Evolutionary conservation across 2,888 invertebrate genomes (phyloP).

Genomic region (Chironomus tentans): DNA sequence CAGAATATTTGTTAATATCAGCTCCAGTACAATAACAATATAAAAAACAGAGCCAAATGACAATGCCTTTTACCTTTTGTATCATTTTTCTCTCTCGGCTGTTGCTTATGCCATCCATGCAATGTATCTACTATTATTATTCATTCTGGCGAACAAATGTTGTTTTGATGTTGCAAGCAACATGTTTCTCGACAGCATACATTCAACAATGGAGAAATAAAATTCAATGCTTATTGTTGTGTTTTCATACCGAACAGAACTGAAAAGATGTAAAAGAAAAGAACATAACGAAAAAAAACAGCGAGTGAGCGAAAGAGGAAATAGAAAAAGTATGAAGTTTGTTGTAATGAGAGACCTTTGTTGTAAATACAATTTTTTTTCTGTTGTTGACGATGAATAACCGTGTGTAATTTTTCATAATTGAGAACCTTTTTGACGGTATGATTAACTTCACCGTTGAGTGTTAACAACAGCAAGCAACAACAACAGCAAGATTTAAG

Average conservation of each 20-base stretch:
- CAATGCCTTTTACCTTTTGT: not conserved
- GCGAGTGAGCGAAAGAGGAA: not conserved
- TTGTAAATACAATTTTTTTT: not conserved
- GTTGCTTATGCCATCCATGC: too few species aligned
- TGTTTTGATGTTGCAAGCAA: not conserved
- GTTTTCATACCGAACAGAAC: not conserved
- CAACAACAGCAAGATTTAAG: not conserved
- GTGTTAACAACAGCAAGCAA: not conserved
- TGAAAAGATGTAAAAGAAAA: too few species aligned
- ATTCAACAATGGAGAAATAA: not conserved
- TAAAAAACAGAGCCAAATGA: not conserved
- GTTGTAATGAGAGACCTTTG: not conserved
- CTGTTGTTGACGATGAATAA: not conserved
- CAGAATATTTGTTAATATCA: too few species aligned
- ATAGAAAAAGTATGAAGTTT: not conserved
- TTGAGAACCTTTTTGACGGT: not conserved
- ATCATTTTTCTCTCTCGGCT: too few species aligned
- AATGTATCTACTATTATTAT: too few species aligned
- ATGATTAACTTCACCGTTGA: not conserved
- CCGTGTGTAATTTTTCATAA: slow-evolving; percentile 6
- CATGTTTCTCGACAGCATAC: not conserved
- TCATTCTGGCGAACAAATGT: not conserved
- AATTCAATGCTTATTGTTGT: not conserved
- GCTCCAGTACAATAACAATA: too few species aligned
- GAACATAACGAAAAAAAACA: too few species aligned